Base-by-base conservation (phyloP, 2,797 vertebrate species). In the Galagoides demidoff region DNA sequence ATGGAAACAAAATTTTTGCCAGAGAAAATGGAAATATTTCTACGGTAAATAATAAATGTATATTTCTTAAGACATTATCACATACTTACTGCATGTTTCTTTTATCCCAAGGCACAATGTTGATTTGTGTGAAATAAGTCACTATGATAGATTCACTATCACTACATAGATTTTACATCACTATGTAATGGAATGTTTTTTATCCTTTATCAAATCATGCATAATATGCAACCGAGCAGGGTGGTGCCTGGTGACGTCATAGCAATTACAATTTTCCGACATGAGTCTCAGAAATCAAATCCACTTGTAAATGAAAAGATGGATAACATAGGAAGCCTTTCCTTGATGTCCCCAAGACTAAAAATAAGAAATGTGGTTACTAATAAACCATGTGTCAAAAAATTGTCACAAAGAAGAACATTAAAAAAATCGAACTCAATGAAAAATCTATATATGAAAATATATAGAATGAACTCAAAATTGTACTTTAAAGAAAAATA, bases 71-170 rank as follows among this genome's bases (percentile, higher is more conserved):
- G 86, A 43, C 12, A 57, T 39, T 73, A 76, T 70, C 2, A 19
- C 71, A 77, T 34, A 43, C 68, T 1, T 7, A 82, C 4, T 90
- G 2, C n/a, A 27, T n/a, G 25, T 25, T 76, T 85, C 5, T 89
- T 70, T 88, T 64, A 29, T 86, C 52, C 1, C 7, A 82, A 84
- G 19, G 7, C 22, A 20, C 19, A 81, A 59, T 64, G 11, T 37
- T 87, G 16, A 64, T 85, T 95, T 88, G 8, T 70, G n/a, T 82
- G 13, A 90, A 68, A 79, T 57, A 96, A 81, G n/a, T n/a, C n/a
- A n/a, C n/a, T n/a, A n/a, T n/a, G n/a, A n/a, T n/a, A n/a, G n/a
- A n/a, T n/a, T n/a, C n/a, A n/a, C n/a, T n/a, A n/a, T n/a, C n/a
- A n/a, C n/a, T n/a, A n/a, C n/a, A n/a, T n/a, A n/a, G n/a, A n/a